These are phyloP conservation scores for Drosophila jambulina DNA, from an alignment of 1,140 invertebrate genomes.

Conservation along the genomic window DNA sequence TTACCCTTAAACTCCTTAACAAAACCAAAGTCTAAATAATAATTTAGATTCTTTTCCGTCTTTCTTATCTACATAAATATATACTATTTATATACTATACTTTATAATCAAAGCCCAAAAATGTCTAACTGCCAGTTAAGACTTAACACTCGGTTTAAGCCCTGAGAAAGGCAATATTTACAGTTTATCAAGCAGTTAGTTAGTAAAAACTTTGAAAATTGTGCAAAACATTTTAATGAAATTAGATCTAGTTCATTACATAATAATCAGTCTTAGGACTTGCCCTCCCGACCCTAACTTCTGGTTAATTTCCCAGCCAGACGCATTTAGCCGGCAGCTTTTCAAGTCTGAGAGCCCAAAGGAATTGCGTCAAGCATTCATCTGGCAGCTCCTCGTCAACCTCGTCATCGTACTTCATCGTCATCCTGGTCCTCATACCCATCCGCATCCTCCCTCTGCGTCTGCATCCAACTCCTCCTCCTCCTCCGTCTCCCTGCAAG, in stretches of 20 bases:
- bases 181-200: neutral
- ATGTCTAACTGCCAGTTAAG: neutral
- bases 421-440: conserved; percentile 7
- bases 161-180: no score
- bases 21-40: no score
- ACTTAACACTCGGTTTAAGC: no score
- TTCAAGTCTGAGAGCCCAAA: conserved; percentile 29
- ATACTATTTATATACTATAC: no score
- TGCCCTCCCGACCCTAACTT: conserved; percentile 3
- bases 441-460: neutral
- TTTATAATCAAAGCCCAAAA: no score
- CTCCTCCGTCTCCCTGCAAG: conserved; percentile 8
- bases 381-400: conserved; percentile 28
- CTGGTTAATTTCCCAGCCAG: conserved; percentile 29
- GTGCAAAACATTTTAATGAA: neutral
- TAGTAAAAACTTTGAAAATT: neutral
- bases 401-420: conserved; percentile 11
- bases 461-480: conserved; percentile 7
- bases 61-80: neutral
- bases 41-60: neutral
- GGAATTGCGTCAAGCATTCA: conserved; percentile 46
- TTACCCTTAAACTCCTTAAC: no score
- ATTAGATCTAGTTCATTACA: conserved; percentile 2
- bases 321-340: conserved; percentile 39
- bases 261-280: conserved; percentile 4